A percentile compares a stretch with the other conserved stretches of the same genome.
Evolutionary conservation across 2,888 invertebrate species (phyloP).

Genomic region (Altica lythri): DNA sequence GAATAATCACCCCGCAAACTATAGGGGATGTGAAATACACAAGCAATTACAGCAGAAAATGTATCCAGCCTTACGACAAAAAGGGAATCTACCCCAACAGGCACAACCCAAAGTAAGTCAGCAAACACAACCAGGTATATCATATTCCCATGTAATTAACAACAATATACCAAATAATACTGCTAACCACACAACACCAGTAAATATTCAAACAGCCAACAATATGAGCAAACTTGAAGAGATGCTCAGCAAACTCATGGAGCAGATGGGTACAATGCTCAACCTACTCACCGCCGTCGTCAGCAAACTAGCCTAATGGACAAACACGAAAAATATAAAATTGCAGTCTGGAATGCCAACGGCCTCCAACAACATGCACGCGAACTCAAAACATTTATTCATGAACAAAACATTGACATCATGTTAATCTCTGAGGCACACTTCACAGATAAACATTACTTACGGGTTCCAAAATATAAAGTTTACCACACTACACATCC

Average conservation of each 20-base stretch:
- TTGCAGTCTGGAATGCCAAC: slow-evolving; percentile 35
- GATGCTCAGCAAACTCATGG: slow-evolving; percentile 31
- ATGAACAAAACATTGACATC: slow-evolving; percentile 29
- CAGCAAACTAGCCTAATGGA: slow-evolving; percentile 26
- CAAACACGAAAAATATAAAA: slow-evolving; percentile 22
- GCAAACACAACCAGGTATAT: slow-evolving; percentile 2
- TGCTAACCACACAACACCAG: slow-evolving; percentile 21
- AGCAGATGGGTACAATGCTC: slow-evolving; percentile 31
- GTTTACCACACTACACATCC: slow-evolving; percentile 34
- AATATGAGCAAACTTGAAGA: slow-evolving; percentile 28
- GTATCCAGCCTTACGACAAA: neutral
- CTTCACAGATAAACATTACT: slow-evolving; percentile 28
- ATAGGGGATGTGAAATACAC: slow-evolving; percentile 34
- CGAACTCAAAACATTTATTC: slow-evolving; percentile 27
- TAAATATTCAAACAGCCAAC: slow-evolving; percentile 24
- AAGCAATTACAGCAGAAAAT: neutral
- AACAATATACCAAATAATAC: slow-evolving; percentile 5
- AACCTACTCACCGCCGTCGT: slow-evolving; percentile 32
- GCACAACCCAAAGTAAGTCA: neutral
- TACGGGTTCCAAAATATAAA: slow-evolving; percentile 33
- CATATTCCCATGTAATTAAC: slow-evolving; percentile 15
- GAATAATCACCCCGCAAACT: slow-evolving; percentile 38
- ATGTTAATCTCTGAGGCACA: slow-evolving; percentile 32
- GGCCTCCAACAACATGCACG: slow-evolving; percentile 29
- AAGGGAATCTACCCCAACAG: neutral